Evolutionary conservation across 2,113 vertebrate species (phyloP), one percentile per base, ranked within the genome.

Genomic region (Bufo gargarizans): DNA sequence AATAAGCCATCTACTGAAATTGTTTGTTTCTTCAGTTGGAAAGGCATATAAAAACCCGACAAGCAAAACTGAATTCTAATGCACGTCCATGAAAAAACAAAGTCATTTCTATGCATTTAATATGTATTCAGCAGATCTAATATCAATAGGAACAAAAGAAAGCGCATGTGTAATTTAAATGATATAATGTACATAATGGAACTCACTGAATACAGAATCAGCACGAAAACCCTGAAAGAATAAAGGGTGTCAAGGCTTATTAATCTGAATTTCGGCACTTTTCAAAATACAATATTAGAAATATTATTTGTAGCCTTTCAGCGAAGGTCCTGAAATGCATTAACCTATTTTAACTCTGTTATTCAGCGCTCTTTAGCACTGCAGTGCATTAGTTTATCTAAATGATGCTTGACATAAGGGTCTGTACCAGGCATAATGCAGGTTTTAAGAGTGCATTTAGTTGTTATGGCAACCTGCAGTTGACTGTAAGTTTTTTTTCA

Each of bases 371-470:
- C 58, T 81, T 81, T 76, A 50, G 72, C 72, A 16, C 72, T 50
- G 22, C 56, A 33, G 79, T 81, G 58, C 79, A 81, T 81, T 81
- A 81, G 45, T 81, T 33, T 81, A 45, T 61, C 79, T 81, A 81
- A 81, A 81, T 22, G 56, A 81, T 61, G 17, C 79, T 81, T 81
- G 79, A 61, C 79, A 81, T 81, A 81, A 81, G 79, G 79, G 79
- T 58, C 72, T 61, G 12, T 61, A 47, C 9, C 58, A 61, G 58
- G 14, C 79, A 61, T 81, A 61, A 63, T 63, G 79, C 56, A 61
- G 79, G 8, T 47, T 11, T 58, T 58, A 80, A 22, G 19, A 82
- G 80, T 45, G 80, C 43, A 63, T 65, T 67, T 83, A 49, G 81
- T 82, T 67, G 81, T 61, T n/a, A 82, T 82, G 81, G 81, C 11